A percentile compares a stretch with the other conserved stretches of the same genome.
Evolutionary conservation across 2,113 vertebrate genomes (phyloP).

Genomic region (Zonotrichia leucophrys): DNA sequence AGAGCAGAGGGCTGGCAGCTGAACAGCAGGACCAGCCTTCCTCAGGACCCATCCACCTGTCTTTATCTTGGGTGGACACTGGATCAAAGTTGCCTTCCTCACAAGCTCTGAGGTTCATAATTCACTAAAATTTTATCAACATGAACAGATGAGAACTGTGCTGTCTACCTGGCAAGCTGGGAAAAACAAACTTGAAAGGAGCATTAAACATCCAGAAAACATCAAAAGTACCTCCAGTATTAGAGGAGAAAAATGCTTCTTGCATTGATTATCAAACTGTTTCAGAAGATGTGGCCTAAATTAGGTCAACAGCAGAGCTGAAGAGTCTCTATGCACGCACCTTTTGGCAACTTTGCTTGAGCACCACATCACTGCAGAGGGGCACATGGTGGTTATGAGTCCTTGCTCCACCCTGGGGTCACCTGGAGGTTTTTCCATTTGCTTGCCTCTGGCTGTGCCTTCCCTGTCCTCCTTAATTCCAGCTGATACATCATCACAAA

Average conservation of each 20-base stretch:
- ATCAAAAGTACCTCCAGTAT: conserved; percentile 20
- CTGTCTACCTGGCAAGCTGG: background rate
- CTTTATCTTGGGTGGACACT: conserved; percentile 26
- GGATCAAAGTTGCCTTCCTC: conserved; percentile 60
- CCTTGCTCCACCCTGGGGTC: background rate
- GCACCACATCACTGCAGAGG: conserved; percentile 17
- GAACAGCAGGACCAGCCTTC: conserved; percentile 34
- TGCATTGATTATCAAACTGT: background rate
- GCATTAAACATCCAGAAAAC: conserved; percentile 3
- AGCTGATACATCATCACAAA: conserved; percentile 16
- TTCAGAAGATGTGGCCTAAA: conserved; percentile 65
- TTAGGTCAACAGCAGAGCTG: conserved; percentile 56
- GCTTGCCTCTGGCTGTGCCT: conserved; percentile 56
- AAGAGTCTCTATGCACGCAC: conserved; percentile 53
- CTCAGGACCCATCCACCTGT: conserved; percentile 48
- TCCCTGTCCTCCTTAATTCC: conserved; percentile 21
- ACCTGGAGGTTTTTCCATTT: background rate
- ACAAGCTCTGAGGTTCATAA: conserved; percentile 45
- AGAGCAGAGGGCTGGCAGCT: conserved; percentile 77
- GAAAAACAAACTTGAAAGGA: conserved; percentile 26
- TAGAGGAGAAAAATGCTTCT: conserved; percentile 40
- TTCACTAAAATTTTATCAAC: conserved; percentile 25
- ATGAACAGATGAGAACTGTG: conserved; percentile 13
- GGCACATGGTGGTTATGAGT: background rate
- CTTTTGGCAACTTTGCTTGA: conserved; percentile 30